phyloP scores from a whole-genome alignment of 2,797 vertebrate species.

The Lacerta bilineata region DNA sequence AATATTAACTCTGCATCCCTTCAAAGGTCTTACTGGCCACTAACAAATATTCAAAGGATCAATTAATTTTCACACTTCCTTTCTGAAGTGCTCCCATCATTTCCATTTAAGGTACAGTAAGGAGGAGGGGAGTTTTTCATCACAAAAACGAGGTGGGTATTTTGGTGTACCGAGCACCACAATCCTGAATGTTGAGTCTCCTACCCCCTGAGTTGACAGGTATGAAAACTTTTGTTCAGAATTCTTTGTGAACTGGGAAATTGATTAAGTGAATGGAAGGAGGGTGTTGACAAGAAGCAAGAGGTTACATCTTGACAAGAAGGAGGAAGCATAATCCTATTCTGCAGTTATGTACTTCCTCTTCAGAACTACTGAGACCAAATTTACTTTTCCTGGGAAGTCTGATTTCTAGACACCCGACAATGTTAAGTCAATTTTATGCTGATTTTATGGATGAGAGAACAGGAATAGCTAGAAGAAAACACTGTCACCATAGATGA shows the following conservation, averaged over 20 bases:
- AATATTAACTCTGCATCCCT: neutral
- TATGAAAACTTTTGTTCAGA: neutral
- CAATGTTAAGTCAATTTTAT: constrained; percentile 85
- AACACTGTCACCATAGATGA: neutral
- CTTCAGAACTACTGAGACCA: constrained; percentile 77
- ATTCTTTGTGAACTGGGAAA: neutral
- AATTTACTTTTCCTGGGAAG: constrained; percentile 75
- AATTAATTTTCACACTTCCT: neutral
- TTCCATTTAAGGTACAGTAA: neutral
- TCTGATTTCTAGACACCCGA: constrained; percentile 73
- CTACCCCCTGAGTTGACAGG: neutral
- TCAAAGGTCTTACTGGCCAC: neutral
- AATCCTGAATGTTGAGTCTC: neutral
- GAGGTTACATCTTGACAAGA: constrained; percentile 13
- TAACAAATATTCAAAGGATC: neutral
- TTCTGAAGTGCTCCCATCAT: neutral
- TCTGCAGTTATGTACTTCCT: constrained; percentile 81
- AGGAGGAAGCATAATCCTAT: constrained; percentile 84
- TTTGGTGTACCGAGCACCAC: neutral
- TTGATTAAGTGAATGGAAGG: neutral
- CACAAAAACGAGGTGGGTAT: neutral
- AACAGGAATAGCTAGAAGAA: constrained; percentile 76
- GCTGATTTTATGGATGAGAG: constrained; percentile 88
- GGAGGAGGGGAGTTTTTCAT: neutral
- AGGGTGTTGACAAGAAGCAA: neutral